A percentile compares a stretch with the other conserved stretches of the same genome.
Evolutionary conservation across 2,888 invertebrate genomes (phyloP).

Genomic region (Agrypnus murinus): DNA sequence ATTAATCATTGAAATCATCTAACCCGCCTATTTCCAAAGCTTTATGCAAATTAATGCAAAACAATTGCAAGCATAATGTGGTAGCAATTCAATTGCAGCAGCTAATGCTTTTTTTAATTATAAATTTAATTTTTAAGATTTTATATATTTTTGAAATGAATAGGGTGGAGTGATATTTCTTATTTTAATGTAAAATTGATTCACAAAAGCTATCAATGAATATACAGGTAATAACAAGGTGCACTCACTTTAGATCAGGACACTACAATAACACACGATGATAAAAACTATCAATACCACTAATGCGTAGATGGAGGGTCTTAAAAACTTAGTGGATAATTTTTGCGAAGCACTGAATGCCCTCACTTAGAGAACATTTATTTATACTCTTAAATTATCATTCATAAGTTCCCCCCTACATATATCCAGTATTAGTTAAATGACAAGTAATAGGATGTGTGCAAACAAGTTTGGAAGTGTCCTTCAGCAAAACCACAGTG

Average conservation of each 20-base stretch:
- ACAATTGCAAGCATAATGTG: background rate
- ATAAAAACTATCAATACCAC: background rate
- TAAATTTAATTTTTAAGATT: background rate
- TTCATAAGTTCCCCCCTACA: slow-evolving; percentile 44
- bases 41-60: slow-evolving; percentile 7
- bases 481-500: slow-evolving; percentile 49
- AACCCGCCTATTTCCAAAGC: slow-evolving; percentile 6
- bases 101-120: background rate
- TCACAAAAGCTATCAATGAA: background rate
- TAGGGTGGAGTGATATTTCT: too few species aligned
- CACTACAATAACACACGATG: background rate
- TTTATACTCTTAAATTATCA: slow-evolving; percentile 53
- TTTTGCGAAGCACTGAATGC: slow-evolving; percentile 42
- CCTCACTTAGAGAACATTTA: slow-evolving; percentile 46
- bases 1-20: slow-evolving; percentile 18
- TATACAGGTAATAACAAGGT: background rate
- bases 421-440: slow-evolving; percentile 31
- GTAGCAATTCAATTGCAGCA: background rate
- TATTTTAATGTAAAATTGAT: background rate
- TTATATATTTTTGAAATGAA: too few species aligned
- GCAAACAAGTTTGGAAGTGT: slow-evolving; percentile 49
- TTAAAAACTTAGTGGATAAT: slow-evolving; percentile 36
- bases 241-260: slow-evolving; percentile 30
- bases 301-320: slow-evolving; percentile 23
- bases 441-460: slow-evolving; percentile 45